Conservation (phyloP, 2,113 vertebrate species). For the Tretioscincus oriximinensis region DNA sequence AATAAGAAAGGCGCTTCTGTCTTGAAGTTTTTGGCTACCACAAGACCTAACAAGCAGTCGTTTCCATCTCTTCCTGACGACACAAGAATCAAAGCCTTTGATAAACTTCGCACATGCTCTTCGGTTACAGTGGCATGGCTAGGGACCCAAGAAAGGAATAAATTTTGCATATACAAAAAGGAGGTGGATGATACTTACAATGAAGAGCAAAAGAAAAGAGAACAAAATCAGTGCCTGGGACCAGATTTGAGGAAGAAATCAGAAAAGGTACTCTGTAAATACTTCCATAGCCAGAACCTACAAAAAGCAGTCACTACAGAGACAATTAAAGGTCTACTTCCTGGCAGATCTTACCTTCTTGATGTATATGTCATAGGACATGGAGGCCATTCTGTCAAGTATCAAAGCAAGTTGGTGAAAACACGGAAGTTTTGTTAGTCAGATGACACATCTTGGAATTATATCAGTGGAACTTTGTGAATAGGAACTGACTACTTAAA, state of each 20-base stretch:
- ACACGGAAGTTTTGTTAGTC: conserved; percentile 95
- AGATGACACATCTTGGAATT: conserved; percentile 59
- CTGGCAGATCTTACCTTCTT: conserved; percentile 92
- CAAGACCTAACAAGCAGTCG: conserved; percentile 85
- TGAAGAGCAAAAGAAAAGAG: conserved; percentile 86
- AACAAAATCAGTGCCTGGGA: conserved; percentile 93
- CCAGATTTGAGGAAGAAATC: conserved; percentile 90
- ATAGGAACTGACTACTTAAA: conserved; percentile 81
- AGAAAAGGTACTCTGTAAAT: conserved; percentile 97
- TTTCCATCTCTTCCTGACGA: conserved; percentile 95
- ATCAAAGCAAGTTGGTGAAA: conserved; percentile 98
- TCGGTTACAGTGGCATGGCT: conserved; percentile 95
- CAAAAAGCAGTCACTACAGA: conserved; percentile 97
- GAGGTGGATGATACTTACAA: conserved; percentile 86
- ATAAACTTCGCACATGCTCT: conserved; percentile 93
- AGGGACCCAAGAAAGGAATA: conserved; percentile 95
- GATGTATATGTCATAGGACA: conserved; percentile 96
- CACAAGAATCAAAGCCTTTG: conserved; percentile 93
- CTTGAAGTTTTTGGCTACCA: conserved; percentile 89
- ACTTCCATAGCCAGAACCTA: conserved; percentile 94
- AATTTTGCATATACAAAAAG: conserved; percentile 93
- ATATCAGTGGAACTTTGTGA: conserved; percentile 72
- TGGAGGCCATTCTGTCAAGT: conserved; percentile 92
- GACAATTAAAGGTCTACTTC: conserved; percentile 87
- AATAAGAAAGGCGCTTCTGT: conserved; percentile 89